Conservation (phyloP, 2,888 invertebrate genomes). For the Pyrocoelia pectoralis region DNA sequence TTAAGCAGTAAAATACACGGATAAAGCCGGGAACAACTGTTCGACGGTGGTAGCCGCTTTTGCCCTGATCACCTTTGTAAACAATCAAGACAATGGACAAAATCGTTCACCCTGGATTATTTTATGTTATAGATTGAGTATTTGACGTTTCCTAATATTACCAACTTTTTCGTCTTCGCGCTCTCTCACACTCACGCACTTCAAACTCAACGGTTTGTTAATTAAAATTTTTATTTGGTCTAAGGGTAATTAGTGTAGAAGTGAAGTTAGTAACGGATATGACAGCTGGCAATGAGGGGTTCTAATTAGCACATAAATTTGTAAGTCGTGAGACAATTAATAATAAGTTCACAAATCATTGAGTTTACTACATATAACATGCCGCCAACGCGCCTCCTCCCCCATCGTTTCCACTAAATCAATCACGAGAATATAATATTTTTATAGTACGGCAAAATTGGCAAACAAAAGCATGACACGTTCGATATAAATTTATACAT, state of each 20-base stretch:
- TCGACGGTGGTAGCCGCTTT: conserved; percentile 50
- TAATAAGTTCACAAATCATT: conserved; percentile 12
- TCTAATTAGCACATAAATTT: conserved; percentile 13
- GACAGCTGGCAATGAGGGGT: conserved; percentile 5
- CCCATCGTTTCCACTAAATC: neutral
- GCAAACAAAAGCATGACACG: neutral
- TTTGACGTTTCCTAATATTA: conserved; percentile 46
- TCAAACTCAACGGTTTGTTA: neutral
- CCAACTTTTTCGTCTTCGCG: neutral
- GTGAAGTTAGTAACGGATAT: conserved; percentile 3
- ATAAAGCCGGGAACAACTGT: conserved; percentile 53
- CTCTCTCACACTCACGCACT: neutral
- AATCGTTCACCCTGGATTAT: conserved; percentile 53
- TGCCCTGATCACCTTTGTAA: conserved; percentile 55
- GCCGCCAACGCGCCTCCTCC: neutral
- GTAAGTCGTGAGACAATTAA: conserved; percentile 11
- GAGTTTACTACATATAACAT: neutral
- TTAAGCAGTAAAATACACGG: conserved; percentile 54
- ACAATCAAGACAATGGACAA: conserved; percentile 51
- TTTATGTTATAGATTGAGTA: conserved; percentile 48
- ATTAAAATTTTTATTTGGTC: conserved; percentile 12
- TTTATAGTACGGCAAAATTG: neutral
- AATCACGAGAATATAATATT: neutral
- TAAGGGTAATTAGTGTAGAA: conserved; percentile 7
- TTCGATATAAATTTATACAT: conserved; percentile 2